Percentiles rank a stretch among this genome's conserved stretches.
Conservation (phyloP, 2,113 vertebrate species). For the Aramus guarauna region DNA sequence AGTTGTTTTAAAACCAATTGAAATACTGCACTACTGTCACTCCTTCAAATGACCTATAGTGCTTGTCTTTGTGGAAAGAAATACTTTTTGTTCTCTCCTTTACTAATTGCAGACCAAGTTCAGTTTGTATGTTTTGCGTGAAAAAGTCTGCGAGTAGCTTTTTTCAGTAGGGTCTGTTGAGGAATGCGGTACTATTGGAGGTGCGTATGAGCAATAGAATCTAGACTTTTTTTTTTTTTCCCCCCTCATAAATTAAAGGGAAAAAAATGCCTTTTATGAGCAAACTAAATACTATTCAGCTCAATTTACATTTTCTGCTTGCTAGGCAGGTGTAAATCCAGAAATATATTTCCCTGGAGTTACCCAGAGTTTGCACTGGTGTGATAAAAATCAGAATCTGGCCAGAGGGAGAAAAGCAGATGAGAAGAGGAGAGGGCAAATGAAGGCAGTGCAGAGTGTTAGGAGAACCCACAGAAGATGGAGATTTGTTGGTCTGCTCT, state of each 20-base stretch:
- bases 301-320: conserved; percentile 7
- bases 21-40: background rate
- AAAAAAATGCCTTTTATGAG: background rate
- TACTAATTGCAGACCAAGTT: background rate
- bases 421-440: background rate
- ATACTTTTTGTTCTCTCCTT: background rate
- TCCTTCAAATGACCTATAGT: background rate
- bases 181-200: background rate
- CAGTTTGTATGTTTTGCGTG: background rate
- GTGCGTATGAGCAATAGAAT: background rate
- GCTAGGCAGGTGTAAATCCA: background rate
- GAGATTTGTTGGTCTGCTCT: background rate
- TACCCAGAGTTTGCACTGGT: background rate
- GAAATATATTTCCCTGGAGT: background rate
- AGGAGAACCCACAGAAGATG: background rate
- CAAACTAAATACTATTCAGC: background rate
- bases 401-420: background rate
- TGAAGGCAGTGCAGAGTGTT: background rate
- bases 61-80: background rate
- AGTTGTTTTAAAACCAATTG: background rate
- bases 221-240: background rate
- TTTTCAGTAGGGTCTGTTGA: background rate
- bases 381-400: background rate
- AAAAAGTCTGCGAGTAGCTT: background rate
- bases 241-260: background rate